phyloP scores from a whole-genome alignment of 2,888 invertebrate species.

The Leucophenga montana region DNA sequence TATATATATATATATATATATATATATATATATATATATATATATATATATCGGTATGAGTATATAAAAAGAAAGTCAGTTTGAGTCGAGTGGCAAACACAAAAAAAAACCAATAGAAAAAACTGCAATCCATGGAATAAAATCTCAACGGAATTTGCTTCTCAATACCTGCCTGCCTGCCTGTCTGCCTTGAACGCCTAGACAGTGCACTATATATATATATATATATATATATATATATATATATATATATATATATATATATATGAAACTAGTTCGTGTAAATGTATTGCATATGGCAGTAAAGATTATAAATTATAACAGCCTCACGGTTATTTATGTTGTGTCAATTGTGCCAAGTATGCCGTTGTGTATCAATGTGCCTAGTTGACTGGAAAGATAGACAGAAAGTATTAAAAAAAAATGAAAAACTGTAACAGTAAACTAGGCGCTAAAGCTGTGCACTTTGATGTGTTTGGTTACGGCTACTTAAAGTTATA shows the following conservation, averaged over 20 bases:
- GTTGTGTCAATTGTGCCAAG: conserved; percentile 53
- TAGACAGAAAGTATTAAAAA: conserved; percentile 49
- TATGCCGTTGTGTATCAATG: conserved; percentile 37
- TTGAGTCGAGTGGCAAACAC: background rate
- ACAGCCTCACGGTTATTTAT: conserved; percentile 59
- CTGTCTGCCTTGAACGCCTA: conserved; percentile 6
- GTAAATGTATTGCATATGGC: no score
- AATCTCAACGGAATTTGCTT: conserved; percentile 6
- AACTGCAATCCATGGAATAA: background rate
- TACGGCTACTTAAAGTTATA: no score
- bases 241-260: background rate
- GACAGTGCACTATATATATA: conserved; percentile 31
- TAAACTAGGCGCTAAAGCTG: background rate
- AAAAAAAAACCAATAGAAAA: conserved; percentile 19
- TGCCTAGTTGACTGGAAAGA: conserved; percentile 62
- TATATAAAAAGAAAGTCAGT: background rate
- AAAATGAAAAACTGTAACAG: conserved; percentile 47
- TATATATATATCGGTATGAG: background rate
- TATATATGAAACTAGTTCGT: background rate
- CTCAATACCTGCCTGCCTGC: no score
- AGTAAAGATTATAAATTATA: conserved; percentile 64
- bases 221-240: no score
- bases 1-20: background rate
- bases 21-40: background rate
- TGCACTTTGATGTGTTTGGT: no score